phyloP scores from a whole-genome alignment of 2,888 invertebrate genomes.

The Anagyrus pseudococci region DNA sequence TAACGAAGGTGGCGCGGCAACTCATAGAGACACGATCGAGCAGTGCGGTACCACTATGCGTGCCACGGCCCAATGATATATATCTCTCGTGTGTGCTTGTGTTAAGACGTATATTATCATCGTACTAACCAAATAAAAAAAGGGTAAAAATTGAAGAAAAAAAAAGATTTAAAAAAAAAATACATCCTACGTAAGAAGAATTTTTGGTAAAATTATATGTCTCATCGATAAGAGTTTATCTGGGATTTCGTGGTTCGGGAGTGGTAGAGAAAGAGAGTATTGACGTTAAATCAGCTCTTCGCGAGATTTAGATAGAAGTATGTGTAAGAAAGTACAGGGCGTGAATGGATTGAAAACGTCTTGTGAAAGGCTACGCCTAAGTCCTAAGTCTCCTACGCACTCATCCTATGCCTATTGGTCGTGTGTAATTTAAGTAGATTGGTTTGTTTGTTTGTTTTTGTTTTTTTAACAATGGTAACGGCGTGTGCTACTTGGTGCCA shows the following conservation, averaged over 20 bases:
- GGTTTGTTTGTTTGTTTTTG: too few species aligned
- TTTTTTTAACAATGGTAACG: constrained; percentile 22
- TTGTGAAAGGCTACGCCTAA: constrained; percentile 27
- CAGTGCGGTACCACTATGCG: constrained; percentile 58
- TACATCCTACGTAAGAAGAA: too few species aligned
- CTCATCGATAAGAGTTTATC: too few species aligned
- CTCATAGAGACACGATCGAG: constrained; percentile 58
- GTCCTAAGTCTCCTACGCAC: constrained; percentile 51
- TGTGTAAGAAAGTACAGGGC: constrained; percentile 35
- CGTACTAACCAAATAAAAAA: constrained; percentile 13
- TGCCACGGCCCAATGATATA: constrained; percentile 50
- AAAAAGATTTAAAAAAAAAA: background rate
- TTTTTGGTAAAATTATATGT: too few species aligned
- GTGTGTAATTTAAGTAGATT: background rate
- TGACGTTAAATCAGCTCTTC: too few species aligned
- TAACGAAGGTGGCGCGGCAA: constrained; percentile 51
- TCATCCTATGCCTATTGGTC: constrained; percentile 56
- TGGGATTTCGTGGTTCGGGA: too few species aligned
- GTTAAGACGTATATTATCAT: constrained; percentile 30
- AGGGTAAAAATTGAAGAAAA: constrained; percentile 7
- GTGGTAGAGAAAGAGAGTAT: too few species aligned
- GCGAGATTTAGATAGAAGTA: background rate
- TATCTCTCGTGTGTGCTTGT: constrained; percentile 42
- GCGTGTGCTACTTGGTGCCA: constrained; percentile 54
- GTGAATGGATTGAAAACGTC: constrained; percentile 40